phyloP scores from a whole-genome alignment of 2,797 vertebrate genomes.

The Harpagifer antarcticus region DNA sequence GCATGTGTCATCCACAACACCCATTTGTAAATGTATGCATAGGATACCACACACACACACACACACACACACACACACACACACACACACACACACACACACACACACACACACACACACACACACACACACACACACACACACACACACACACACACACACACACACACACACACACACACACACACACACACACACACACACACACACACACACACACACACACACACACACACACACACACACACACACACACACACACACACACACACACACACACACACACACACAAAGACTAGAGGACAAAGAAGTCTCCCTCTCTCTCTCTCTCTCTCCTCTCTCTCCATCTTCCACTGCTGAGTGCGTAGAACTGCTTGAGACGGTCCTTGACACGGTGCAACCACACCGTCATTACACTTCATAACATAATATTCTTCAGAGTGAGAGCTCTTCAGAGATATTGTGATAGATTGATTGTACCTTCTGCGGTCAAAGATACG shows the following conservation, averaged over 20 bases:
- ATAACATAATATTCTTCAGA: constrained; percentile 68
- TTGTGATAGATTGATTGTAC: constrained; percentile 60
- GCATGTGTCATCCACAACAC: constrained; percentile 22
- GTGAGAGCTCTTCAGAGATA: constrained; percentile 65
- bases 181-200: constrained; percentile 10
- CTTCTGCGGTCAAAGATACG: constrained; percentile 23
- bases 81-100: too few species aligned
- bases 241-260: not conserved
- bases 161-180: constrained; percentile 9
- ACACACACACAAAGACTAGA: constrained; percentile 4
- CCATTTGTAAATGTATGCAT: constrained; percentile 21
- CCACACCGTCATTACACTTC: constrained; percentile 71
- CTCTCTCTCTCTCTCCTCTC: too few species aligned
- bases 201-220: constrained; percentile 10
- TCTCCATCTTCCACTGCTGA: too few species aligned
- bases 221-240: constrained; percentile 17
- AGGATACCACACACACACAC: constrained; percentile 9
- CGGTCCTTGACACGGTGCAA: constrained; percentile 71
- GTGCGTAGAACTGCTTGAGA: constrained; percentile 57
- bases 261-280: constrained; percentile 8
- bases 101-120: too few species aligned
- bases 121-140: too few species aligned
- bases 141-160: too few species aligned
- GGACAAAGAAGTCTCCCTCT: too few species aligned
- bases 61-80: not conserved